Percentiles rank a stretch among this genome's conserved stretches.
Evolutionary conservation across 2,888 invertebrate species (phyloP).

Genomic region (Agrotis segetum): DNA sequence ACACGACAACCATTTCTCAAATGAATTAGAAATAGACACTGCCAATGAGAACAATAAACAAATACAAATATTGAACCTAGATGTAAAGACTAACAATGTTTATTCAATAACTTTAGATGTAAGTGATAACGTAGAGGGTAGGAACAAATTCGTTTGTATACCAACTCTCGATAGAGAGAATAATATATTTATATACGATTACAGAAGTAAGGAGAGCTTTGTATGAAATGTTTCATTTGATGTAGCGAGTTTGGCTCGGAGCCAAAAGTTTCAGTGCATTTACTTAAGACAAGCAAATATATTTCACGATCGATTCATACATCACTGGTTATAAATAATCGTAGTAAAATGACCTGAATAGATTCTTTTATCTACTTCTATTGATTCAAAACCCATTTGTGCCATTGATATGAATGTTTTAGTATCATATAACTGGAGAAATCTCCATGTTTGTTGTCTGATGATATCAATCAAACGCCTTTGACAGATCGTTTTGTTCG

Average conservation of each 20-base stretch:
- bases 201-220: conserved; percentile 88
- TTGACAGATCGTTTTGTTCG: conserved; percentile 55
- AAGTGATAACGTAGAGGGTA: conserved; percentile 79
- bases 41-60: conserved; percentile 87
- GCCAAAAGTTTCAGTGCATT: conserved; percentile 78
- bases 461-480: conserved; percentile 48
- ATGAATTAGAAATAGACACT: conserved; percentile 70
- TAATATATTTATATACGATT: conserved; percentile 90
- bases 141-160: conserved; percentile 86
- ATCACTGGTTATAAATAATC: conserved; percentile 49
- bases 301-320: conserved; percentile 55
- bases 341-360: conserved; percentile 33
- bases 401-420: background rate
- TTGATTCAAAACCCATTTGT: conserved; percentile 10
- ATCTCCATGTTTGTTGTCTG: background rate
- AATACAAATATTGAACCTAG: conserved; percentile 89
- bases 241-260: conserved; percentile 67
- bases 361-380: conserved; percentile 18
- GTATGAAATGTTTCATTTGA: conserved; percentile 72
- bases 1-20: conserved; percentile 71
- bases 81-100: conserved; percentile 88
- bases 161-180: conserved; percentile 83
- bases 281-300: conserved; percentile 60
- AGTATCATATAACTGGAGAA: background rate
- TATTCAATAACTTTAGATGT: conserved; percentile 89